Base-by-base conservation (phyloP, 2,797 vertebrate species). In the Neosilurus mollespiculum region DNA sequence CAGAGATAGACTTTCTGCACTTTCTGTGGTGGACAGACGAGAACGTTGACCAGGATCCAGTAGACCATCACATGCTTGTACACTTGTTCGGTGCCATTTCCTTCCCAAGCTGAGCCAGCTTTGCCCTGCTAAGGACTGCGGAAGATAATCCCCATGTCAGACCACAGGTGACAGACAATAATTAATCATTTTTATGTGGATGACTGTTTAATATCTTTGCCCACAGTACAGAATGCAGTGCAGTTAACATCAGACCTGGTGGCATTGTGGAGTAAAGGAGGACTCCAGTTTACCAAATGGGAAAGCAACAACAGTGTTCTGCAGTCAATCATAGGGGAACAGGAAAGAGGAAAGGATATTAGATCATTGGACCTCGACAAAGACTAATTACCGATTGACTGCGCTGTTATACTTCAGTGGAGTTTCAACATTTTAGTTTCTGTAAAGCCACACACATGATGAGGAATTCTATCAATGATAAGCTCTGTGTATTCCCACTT, bases 41-140 rank as follows among this genome's bases (percentile, higher is more conserved):
- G 9, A 16, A 79, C 43, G 8, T 54, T 62, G 22, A 67, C 16
- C 64, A 80, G 15, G 30, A 59, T 18, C 61, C 69, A 30, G 14
- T 76, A n/a, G 81, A 83, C n/a, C 64, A 86, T 34, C 20, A 16
- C 14, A 86, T 86, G 81, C 14, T 83, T 4, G 81, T 77, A 43
- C 56, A 83, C 53, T 6, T 86, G 7, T 82, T 81, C 64, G 75
- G 58, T 0, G 76, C 51, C 2, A 53, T 71, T 9, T 85, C 65
- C 24, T 82, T 75, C 37, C 72, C 81, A 30, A 79, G 81, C 18
- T 80, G 70, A n/a, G 70, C 81, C 49, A 85, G 54, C 20, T 86
- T 81, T 71, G 70, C 78, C 6, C 43, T 86, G 56, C 6, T 6
- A 64, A 81, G 34, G 70, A 81, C 54, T 0, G 71, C 26, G 2